A percentile compares a stretch with the other conserved stretches of the same genome.
These are phyloP conservation scores for Aplocera efformata DNA, from an alignment of 2,888 invertebrate genomes.

Conservation along the genomic window DNA sequence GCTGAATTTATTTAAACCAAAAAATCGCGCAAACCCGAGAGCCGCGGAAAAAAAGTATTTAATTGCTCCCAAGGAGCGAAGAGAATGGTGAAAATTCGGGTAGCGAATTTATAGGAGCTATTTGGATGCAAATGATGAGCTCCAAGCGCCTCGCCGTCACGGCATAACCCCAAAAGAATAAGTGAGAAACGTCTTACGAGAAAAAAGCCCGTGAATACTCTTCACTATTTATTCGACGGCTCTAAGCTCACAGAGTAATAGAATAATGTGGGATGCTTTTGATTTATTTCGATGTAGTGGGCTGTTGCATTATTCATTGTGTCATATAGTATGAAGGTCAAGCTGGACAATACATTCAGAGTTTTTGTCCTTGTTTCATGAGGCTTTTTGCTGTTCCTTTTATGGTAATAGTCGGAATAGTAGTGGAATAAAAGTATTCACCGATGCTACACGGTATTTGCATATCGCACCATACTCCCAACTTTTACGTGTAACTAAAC, in stretches of 20 bases:
- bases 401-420: constrained; percentile 14
- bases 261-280: constrained; percentile 36
- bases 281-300: constrained; percentile 29
- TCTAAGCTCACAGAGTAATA: constrained; percentile 44
- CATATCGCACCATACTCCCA: constrained; percentile 18
- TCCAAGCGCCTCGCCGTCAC: constrained; percentile 60
- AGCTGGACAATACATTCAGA: not conserved
- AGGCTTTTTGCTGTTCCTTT: constrained; percentile 17
- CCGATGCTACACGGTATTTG: constrained; percentile 15
- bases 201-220: constrained; percentile 60
- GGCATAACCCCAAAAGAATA: constrained; percentile 73
- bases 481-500: constrained; percentile 6
- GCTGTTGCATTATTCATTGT: constrained; percentile 25
- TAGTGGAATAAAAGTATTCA: constrained; percentile 16
- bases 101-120: constrained; percentile 78
- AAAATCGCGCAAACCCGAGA: constrained; percentile 55
- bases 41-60: constrained; percentile 71
- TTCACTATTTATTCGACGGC: constrained; percentile 64
- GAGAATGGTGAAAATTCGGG: constrained; percentile 76
- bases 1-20: constrained; percentile 65
- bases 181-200: constrained; percentile 73
- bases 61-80: constrained; percentile 75
- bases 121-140: constrained; percentile 80
- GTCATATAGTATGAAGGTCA: constrained; percentile 18
- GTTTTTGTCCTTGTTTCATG: constrained; percentile 9